Evolutionary conservation across 1,140 invertebrate species (phyloP), one percentile per base, ranked within the genome.

Genomic region (Anagrus nilaparvatae): DNA sequence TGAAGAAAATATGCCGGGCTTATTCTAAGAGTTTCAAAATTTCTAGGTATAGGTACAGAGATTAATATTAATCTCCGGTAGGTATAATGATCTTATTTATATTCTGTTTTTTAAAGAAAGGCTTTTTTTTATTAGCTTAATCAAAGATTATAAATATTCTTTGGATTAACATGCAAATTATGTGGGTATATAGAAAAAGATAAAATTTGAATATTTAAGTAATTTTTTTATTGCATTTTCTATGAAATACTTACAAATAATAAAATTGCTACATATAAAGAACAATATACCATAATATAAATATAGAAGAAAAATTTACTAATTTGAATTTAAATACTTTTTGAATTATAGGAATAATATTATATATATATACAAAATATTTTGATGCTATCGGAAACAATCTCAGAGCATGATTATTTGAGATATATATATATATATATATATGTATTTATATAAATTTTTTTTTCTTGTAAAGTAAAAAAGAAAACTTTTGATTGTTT

Each of bases 331-430:
- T 42, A 47, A 23, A 37, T 9, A 40, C 47, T 37, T 27, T 40
- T 50, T 52, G 40, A 38, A 55, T 33, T 53, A 54, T 25, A 4
- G 40, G 17, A 44, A 50, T 47, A 8, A 42, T 34, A 44, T 21
- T 5, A 44, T 50, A 36, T n/a, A 30, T 16, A 28, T 36, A 36
- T 28, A 10, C 14, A 43, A 12, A 5, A 29, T 29, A 29, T 29
- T 29, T 29, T 28, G 12, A n/a, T n/a, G 24, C n/a, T 7, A 14
- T 5, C 9, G 14, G 27, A 29, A 29, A 29, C 14, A n/a, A 29
- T 29, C 14, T 12, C 14, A 29, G 5, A 18, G 20, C 7, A 18
- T 32, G 9, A 32, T 18, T 32, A 32, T 4, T 6, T 18, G 16
- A 8, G 16, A 32, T 18, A 32, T 18, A 16, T 32, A 14, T 32